These are phyloP conservation scores for Orthonevra nobilis DNA, from an alignment of 2,888 invertebrate genomes.

Conservation along the genomic window DNA sequence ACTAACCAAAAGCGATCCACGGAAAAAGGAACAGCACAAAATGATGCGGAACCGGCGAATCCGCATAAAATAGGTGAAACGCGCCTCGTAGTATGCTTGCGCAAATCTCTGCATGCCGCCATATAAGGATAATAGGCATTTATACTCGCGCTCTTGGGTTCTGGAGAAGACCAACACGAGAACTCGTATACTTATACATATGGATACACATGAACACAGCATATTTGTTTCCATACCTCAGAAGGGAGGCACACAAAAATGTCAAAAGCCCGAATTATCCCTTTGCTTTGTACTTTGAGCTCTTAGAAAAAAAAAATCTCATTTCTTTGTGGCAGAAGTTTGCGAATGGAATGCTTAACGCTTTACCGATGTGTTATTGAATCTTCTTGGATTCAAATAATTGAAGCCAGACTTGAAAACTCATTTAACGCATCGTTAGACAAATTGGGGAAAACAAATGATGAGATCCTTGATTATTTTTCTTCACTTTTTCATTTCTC, in stretches of 20 bases:
- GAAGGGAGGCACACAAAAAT: constrained; percentile 32
- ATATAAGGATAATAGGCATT: constrained; percentile 50
- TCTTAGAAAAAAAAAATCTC: constrained; percentile 27
- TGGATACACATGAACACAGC: neutral
- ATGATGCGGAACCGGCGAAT: constrained; percentile 15
- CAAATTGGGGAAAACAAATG: too few relatives aligned
- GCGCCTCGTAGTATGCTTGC: constrained; percentile 36
- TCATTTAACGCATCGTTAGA: too few relatives aligned
- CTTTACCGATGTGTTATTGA: too few relatives aligned
- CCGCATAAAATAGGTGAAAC: constrained; percentile 54
- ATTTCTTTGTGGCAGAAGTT: too few relatives aligned
- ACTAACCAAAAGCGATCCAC: constrained; percentile 33
- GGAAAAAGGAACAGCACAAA: neutral
- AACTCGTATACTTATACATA: neutral
- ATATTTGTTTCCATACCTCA: constrained; percentile 2
- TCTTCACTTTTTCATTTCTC: too few relatives aligned
- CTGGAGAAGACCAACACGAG: too few relatives aligned
- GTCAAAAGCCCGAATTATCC: constrained; percentile 57
- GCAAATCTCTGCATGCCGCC: constrained; percentile 30
- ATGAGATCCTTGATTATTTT: too few relatives aligned
- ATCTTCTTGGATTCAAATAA: too few relatives aligned
- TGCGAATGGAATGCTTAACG: too few relatives aligned
- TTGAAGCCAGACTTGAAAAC: too few relatives aligned
- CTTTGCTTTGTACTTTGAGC: constrained; percentile 47
- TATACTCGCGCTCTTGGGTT: constrained; percentile 13